Evolutionary conservation across 2,113 vertebrate species (phyloP).

Genomic region (Taurulus bubalis): DNA sequence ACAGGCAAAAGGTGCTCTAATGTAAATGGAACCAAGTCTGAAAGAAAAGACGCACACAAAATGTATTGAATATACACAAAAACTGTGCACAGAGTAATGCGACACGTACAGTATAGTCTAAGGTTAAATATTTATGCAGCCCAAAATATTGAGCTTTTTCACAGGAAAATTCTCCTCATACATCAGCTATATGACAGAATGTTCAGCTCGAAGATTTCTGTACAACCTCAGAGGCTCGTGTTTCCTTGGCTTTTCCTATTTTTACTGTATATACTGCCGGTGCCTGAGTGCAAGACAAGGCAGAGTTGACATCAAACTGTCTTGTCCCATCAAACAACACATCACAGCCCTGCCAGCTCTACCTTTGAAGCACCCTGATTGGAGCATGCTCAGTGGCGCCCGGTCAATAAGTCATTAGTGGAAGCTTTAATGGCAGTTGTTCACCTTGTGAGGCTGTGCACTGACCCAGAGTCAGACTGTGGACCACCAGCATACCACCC

Average conservation of each 20-base stretch:
- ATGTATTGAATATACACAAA: conserved; percentile 8
- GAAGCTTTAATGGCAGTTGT: conserved; percentile 59
- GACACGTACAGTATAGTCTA: conserved; percentile 4
- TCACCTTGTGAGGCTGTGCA: conserved; percentile 67
- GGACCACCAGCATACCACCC: conserved; percentile 10
- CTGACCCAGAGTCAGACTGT: conserved; percentile 63
- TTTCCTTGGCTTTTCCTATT: conserved; percentile 24
- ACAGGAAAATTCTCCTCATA: neutral
- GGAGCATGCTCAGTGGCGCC: conserved; percentile 71
- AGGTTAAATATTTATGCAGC: conserved; percentile 7
- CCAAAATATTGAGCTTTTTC: conserved; percentile 5
- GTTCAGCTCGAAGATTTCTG: neutral
- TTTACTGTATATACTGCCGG: conserved; percentile 19
- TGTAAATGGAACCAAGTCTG: conserved; percentile 8
- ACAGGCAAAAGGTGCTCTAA: neutral
- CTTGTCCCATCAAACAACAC: conserved; percentile 50
- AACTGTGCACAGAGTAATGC: conserved; percentile 4
- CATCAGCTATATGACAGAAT: conserved; percentile 6
- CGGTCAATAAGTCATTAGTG: conserved; percentile 78
- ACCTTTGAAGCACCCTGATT: conserved; percentile 59
- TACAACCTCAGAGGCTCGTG: conserved; percentile 4
- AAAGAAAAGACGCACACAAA: conserved; percentile 3
- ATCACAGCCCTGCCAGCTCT: conserved; percentile 38
- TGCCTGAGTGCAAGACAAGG: conserved; percentile 42
- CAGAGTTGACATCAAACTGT: conserved; percentile 50